Evolutionary conservation across 1,140 invertebrate species (phyloP), one percentile per base, ranked within the genome.

Genomic region (Drosophila lowei): DNA sequence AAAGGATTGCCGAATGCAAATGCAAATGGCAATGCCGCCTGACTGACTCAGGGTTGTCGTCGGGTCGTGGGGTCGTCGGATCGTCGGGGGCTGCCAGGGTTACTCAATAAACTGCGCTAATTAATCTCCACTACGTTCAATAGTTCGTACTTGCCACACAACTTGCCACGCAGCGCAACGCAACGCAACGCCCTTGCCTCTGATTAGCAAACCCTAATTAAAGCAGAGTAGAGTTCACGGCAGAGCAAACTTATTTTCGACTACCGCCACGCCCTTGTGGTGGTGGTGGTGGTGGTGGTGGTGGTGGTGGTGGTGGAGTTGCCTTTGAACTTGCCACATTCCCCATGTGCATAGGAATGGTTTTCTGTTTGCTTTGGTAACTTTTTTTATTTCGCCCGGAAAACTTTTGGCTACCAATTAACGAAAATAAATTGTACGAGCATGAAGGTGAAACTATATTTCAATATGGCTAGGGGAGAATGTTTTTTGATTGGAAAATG

Each of bases 321-420:
- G 50, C 72, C 72, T 74, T 74, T 75, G 72, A 75, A 75, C 72
- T 75, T 75, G 61, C 55, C 28, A 67, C 55, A 48, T 28, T 11
- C 46, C 21, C 30, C n/a, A 42, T 52, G 44, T 66, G 43, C 38
- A 2, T n/a, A 16, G 38, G 50, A 25, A 62, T 67, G 60, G 16
- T 25, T 21, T 47, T 21, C 44, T 23, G 52, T 74, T 60, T 71
- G 77, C 56, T 67, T 68, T 68, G 43, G 30, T 15, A 72, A 72
- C 68, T 73, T 63, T 38, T 38, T 38, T 38, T 11, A 11, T 49
- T 62, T 43, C 53, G 41, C 47, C 47, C 56, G 34, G 46, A 64
- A 70, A 47, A 47, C 46, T 79, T 79, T 53, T 70, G 77, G 77
- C 77, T 62, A 79, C 64, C 71, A 79, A 79, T 79, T 79, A 79